Percentiles rank a stretch among this genome's conserved stretches.
Evolutionary conservation across 2,888 invertebrate species (phyloP).

Genomic region (Nomada ferruginata): DNA sequence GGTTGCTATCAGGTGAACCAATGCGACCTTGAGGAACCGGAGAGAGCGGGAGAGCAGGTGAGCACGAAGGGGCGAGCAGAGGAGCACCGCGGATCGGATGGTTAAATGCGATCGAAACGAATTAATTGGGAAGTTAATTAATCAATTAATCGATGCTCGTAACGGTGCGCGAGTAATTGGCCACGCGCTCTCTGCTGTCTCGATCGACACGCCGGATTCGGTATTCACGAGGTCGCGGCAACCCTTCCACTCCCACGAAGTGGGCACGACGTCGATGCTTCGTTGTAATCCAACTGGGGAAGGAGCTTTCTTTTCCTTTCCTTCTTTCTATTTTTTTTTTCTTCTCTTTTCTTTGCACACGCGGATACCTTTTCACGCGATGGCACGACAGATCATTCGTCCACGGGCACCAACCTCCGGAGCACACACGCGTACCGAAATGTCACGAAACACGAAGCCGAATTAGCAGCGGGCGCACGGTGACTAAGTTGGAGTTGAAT

Average conservation of each 20-base stretch:
- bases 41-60: not conserved
- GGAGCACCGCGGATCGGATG: not conserved
- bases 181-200: conserved; percentile 62
- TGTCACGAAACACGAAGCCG: conserved; percentile 41
- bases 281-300: conserved; percentile 57
- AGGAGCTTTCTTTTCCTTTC: conserved; percentile 12
- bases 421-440: conserved; percentile 40
- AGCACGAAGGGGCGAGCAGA: not conserved
- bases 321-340: too few relatives aligned
- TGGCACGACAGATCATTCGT: conserved; percentile 37
- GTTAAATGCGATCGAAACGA: conserved; percentile 49
- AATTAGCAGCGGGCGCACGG: not conserved
- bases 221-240: conserved; percentile 48
- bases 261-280: conserved; percentile 50
- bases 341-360: conserved; percentile 31
- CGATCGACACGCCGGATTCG: conserved; percentile 55
- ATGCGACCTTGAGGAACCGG: conserved; percentile 4
- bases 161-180: conserved; percentile 64
- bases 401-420: conserved; percentile 19
- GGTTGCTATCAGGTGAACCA: not conserved
- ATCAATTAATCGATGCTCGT: conserved; percentile 66
- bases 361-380: conserved; percentile 40
- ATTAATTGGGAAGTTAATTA: conserved; percentile 67
- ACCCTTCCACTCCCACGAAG: conserved; percentile 40
- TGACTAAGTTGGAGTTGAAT: not conserved